Evolutionary conservation across 2,888 invertebrate genomes (phyloP).

Genomic region (Philonicus albiceps): DNA sequence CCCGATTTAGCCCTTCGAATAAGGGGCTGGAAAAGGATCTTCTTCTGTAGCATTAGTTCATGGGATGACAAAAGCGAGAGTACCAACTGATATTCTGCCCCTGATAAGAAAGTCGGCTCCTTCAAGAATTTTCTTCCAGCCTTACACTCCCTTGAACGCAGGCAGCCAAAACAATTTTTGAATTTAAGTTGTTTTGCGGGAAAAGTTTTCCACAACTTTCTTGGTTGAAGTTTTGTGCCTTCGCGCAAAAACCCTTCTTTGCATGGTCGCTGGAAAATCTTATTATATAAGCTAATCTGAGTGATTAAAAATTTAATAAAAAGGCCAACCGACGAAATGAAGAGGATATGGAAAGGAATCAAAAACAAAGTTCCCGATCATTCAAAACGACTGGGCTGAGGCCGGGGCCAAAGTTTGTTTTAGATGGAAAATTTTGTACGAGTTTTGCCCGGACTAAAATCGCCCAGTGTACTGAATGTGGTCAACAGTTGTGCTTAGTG

Average conservation of each 20-base stretch:
- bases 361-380: conserved; percentile 35
- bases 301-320: conserved; percentile 41
- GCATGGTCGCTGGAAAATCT: conserved; percentile 14
- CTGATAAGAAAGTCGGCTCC: background rate
- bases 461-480: conserved; percentile 1
- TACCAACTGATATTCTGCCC: background rate
- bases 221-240: background rate
- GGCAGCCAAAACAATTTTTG: conserved; percentile 7
- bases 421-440: background rate
- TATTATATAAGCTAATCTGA: conserved; percentile 34
- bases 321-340: background rate
- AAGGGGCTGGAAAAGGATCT: background rate
- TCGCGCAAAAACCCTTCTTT: background rate
- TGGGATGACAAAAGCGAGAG: conserved; percentile 2
- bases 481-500: conserved; percentile 31
- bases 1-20: background rate
- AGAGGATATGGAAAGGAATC: background rate
- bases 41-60: background rate
- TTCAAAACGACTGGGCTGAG: background rate
- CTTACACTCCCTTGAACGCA: background rate
- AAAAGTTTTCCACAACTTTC: conserved; percentile 23
- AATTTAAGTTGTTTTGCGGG: conserved; percentile 4
- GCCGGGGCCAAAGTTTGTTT: background rate
- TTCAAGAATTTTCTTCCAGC: background rate
- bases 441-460: background rate